These are phyloP conservation scores for Pollachius pollachius DNA, from an alignment of 2,113 vertebrate genomes.

Conservation along the genomic window DNA sequence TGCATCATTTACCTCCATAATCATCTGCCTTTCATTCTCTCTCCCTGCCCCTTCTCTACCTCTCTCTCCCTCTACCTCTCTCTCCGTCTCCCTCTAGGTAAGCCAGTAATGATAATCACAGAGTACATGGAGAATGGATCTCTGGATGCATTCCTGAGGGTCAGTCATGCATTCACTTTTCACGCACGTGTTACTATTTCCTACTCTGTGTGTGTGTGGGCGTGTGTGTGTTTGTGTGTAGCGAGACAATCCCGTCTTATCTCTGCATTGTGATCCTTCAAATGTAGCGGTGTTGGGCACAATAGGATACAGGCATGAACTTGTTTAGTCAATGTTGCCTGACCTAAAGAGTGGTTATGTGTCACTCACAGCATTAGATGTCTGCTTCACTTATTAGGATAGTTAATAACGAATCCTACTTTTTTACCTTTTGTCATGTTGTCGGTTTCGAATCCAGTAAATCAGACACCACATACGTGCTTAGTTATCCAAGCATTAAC, in stretches of 20 bases:
- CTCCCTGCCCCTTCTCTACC: conserved; percentile 35
- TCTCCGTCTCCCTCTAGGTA: conserved; percentile 77
- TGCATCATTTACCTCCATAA: conserved; percentile 63
- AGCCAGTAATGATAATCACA: conserved; percentile 99
- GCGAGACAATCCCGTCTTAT: conserved; percentile 48
- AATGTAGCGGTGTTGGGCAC: conserved; percentile 45
- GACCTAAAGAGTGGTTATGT: conserved; percentile 2
- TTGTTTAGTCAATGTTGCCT: conserved; percentile 19
- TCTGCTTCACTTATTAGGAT: too few species aligned
- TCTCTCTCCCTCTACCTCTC: conserved; percentile 51
- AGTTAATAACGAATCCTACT: too few species aligned
- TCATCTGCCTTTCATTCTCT: conserved; percentile 63
- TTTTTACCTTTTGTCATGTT: too few species aligned
- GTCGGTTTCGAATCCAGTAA: too few species aligned
- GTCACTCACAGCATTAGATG: conserved; percentile 14
- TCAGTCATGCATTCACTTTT: conserved; percentile 73
- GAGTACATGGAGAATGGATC: conserved; percentile 99
- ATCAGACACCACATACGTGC: too few species aligned
- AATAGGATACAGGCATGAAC: not conserved
- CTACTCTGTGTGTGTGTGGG: conserved; percentile 13
- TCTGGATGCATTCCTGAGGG: conserved; percentile 97
- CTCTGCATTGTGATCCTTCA: conserved; percentile 42
- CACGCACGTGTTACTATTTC: conserved; percentile 6
- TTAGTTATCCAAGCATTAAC: too few species aligned
- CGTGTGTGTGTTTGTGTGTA: not conserved